Percentiles rank a stretch among this genome's conserved stretches.
Evolutionary conservation across 2,797 vertebrate genomes (phyloP).

Genomic region (Pristis pectinata): DNA sequence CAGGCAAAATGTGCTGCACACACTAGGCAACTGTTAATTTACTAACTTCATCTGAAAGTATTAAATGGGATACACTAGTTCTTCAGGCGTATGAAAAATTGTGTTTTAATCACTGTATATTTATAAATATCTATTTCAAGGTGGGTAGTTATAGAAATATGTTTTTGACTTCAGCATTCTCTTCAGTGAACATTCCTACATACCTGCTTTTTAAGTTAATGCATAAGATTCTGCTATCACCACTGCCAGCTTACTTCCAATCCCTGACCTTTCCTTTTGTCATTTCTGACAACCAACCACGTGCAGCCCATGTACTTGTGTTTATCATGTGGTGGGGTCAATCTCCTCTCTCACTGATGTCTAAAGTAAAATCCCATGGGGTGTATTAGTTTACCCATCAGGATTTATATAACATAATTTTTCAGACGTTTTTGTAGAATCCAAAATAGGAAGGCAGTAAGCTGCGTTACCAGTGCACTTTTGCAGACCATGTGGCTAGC

Average conservation of each 20-base stretch:
- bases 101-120: not conserved
- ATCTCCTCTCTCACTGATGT: not conserved
- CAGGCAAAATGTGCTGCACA: not conserved
- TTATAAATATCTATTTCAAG: not conserved
- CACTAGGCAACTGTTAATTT: not conserved
- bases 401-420: not conserved
- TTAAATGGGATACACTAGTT: not conserved
- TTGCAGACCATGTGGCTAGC: no score
- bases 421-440: not conserved
- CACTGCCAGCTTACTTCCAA: not conserved
- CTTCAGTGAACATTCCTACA: not conserved
- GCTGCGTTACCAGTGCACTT: not conserved
- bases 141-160: not conserved
- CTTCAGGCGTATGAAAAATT: not conserved
- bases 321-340: not conserved
- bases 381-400: not conserved
- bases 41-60: not conserved
- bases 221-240: not conserved
- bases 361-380: slow-evolving; percentile 1
- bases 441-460: not conserved
- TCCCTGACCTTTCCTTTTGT: not conserved
- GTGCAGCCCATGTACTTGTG: not conserved
- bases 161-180: not conserved
- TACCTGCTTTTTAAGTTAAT: not conserved
- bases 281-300: not conserved